These are phyloP conservation scores for Hypanus sabinus DNA, from an alignment of 2,113 vertebrate species.

Conservation along the genomic window DNA sequence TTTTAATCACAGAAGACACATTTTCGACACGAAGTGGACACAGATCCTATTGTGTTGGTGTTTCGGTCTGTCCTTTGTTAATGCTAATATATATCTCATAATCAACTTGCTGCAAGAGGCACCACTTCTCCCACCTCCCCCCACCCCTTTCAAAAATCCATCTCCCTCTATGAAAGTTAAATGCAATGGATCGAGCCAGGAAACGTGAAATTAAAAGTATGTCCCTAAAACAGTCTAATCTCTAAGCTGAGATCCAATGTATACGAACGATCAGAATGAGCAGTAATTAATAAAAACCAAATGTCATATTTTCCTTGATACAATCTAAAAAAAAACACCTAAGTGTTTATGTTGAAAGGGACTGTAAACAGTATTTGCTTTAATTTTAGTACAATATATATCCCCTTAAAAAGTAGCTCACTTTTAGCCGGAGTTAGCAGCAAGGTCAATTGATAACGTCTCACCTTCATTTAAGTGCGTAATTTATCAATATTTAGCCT, in stretches of 20 bases:
- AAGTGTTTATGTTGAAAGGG: background rate
- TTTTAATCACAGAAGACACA: slow-evolving; percentile 22
- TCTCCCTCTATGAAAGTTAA: background rate
- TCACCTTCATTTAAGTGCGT: slow-evolving; percentile 25
- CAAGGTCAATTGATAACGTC: slow-evolving; percentile 36
- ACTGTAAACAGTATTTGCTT: slow-evolving; percentile 24
- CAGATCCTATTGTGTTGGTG: slow-evolving; percentile 5
- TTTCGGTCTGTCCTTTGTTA: background rate
- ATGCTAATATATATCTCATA: background rate
- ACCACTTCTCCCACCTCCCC: background rate
- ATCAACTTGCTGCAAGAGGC: background rate
- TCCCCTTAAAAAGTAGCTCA: slow-evolving; percentile 22
- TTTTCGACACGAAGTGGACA: background rate
- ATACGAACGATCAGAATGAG: background rate
- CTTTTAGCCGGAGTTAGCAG: slow-evolving; percentile 17
- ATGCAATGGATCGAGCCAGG: background rate
- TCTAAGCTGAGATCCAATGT: background rate
- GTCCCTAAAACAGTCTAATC: background rate
- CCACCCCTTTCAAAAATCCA: background rate
- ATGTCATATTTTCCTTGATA: background rate
- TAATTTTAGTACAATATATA: slow-evolving; percentile 15
- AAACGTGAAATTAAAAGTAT: background rate
- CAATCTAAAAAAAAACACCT: background rate
- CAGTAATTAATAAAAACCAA: background rate
- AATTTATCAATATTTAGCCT: slow-evolving; percentile 35